phyloP scores from a whole-genome alignment of 2,113 vertebrate genomes.

The Macroglossus sobrinus region DNA sequence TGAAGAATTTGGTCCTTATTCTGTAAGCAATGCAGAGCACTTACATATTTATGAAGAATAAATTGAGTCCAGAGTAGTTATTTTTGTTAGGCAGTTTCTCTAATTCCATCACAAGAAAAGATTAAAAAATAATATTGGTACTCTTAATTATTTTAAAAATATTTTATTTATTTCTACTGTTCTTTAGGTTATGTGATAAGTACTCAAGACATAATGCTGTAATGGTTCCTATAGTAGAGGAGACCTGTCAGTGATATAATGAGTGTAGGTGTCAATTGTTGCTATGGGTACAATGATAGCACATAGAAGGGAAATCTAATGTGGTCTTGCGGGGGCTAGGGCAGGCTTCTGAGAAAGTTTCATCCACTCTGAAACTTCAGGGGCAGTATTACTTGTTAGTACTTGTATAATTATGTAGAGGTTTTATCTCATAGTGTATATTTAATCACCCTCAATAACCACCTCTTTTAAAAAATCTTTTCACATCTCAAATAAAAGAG shows the following conservation, averaged over 20 bases:
- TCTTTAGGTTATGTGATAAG: background rate
- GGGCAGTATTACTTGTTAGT: background rate
- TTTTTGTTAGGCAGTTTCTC: background rate
- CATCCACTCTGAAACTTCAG: background rate
- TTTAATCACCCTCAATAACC: background rate
- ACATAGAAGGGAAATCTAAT: background rate
- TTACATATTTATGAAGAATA: background rate
- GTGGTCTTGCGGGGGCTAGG: background rate
- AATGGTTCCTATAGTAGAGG: background rate
- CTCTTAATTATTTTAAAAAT: background rate
- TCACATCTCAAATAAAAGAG: background rate
- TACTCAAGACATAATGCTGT: background rate
- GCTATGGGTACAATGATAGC: rapidly evolving
- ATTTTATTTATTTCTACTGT: background rate
- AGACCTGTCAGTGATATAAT: too few species aligned
- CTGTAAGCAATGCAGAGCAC: background rate
- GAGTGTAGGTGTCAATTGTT: background rate
- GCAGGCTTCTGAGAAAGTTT: background rate
- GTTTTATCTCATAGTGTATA: background rate
- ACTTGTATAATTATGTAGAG: background rate
- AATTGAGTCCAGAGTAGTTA: background rate
- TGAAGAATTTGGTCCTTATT: background rate
- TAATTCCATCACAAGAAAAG: background rate
- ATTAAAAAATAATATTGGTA: background rate
- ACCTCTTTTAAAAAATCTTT: background rate